These are phyloP conservation scores for Sacculina carcini DNA, from an alignment of 2,888 invertebrate species.

Conservation along the genomic window DNA sequence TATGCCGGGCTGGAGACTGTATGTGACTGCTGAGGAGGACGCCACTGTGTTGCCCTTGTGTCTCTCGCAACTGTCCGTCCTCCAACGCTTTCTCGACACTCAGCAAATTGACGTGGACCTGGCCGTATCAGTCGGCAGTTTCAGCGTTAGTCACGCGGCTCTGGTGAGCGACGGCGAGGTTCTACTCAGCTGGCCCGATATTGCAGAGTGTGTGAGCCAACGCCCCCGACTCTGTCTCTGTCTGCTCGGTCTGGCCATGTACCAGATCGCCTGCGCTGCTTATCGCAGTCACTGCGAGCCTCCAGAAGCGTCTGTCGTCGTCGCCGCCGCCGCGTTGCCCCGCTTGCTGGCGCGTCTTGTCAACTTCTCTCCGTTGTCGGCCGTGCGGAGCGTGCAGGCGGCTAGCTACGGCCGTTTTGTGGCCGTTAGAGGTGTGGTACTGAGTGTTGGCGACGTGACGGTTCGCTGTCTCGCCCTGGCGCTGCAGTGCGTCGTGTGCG, in stretches of 20 bases:
- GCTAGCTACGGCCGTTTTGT: slow-evolving; percentile 36
- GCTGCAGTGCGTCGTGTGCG: slow-evolving; percentile 45
- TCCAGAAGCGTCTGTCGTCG: neutral
- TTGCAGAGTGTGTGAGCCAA: slow-evolving; percentile 35
- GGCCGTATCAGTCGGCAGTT: neutral
- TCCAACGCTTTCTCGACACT: neutral
- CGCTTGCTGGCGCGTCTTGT: neutral
- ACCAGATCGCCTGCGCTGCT: slow-evolving; percentile 29
- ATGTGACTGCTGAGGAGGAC: no score
- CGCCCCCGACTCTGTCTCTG: slow-evolving; percentile 38
- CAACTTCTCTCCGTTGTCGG: slow-evolving; percentile 5
- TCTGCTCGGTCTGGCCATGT: slow-evolving; percentile 48
- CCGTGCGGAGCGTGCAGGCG: slow-evolving; percentile 11
- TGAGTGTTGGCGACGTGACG: slow-evolving; percentile 45
- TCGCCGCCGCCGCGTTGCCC: neutral
- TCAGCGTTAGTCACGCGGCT: slow-evolving; percentile 7
- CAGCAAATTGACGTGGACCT: neutral
- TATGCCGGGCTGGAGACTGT: no score
- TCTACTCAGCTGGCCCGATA: slow-evolving; percentile 31
- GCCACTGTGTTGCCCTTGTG: no score
- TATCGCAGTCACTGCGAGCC: neutral
- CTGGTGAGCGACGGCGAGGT: slow-evolving; percentile 22
- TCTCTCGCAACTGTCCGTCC: no score
- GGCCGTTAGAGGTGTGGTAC: slow-evolving; percentile 56
- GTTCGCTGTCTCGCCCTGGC: slow-evolving; percentile 46